A percentile compares a stretch with the other conserved stretches of the same genome.
Conservation (phyloP, 2,888 invertebrate species). For the Gnatocerus cornutus region DNA sequence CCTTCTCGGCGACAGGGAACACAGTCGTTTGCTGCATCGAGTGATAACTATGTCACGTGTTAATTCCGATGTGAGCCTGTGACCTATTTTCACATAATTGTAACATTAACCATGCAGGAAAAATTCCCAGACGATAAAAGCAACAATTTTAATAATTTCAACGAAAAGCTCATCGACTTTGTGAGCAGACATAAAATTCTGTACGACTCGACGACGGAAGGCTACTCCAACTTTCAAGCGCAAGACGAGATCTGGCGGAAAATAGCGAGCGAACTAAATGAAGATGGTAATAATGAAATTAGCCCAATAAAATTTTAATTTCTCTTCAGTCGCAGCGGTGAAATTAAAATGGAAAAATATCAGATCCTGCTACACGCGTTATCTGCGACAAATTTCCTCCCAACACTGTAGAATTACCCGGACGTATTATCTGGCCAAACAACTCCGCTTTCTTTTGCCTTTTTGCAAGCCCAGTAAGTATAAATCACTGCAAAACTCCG, state of each 20-base stretch:
- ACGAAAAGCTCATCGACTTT: slow-evolving; percentile 22
- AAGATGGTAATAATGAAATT: slow-evolving; percentile 28
- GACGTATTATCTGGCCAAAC: slow-evolving; percentile 28
- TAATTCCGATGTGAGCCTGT: background rate
- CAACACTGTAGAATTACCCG: slow-evolving; percentile 1
- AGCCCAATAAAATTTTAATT: background rate
- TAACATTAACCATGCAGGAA: background rate
- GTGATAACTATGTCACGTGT: background rate
- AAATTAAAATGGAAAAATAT: slow-evolving; percentile 34
- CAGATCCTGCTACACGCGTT: slow-evolving; percentile 27
- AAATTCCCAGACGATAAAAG: background rate
- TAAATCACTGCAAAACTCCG: too few relatives aligned
- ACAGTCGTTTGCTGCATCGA: slow-evolving; percentile 1
- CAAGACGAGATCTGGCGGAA: slow-evolving; percentile 34
- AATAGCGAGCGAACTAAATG: slow-evolving; percentile 29
- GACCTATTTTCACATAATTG: background rate
- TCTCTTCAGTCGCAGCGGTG: slow-evolving; percentile 1
- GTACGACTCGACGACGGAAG: slow-evolving; percentile 19
- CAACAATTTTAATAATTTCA: slow-evolving; percentile 21
- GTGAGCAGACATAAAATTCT: slow-evolving; percentile 8
- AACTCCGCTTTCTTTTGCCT: slow-evolving; percentile 16
- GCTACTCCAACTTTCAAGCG: slow-evolving; percentile 14
- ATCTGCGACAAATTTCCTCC: slow-evolving; percentile 18
- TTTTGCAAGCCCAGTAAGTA: slow-evolving; percentile 25
- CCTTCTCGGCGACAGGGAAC: slow-evolving; percentile 14